Evolutionary conservation across 2,797 vertebrate genomes (phyloP).

Genomic region (Pseudocheirus occidentalis): DNA sequence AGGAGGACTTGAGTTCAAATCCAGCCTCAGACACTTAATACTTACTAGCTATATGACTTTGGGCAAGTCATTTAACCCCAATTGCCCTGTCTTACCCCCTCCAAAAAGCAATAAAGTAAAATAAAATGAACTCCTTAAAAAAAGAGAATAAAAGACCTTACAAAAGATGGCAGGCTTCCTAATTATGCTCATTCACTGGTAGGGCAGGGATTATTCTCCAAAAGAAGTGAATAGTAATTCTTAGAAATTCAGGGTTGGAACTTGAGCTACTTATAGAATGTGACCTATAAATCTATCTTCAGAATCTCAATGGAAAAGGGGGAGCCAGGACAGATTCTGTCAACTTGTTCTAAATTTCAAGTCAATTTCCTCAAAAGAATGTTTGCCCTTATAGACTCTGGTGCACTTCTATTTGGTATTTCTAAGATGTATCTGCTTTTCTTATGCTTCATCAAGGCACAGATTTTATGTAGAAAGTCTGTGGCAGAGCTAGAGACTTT

Average conservation of each 20-base stretch:
- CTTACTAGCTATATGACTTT: no score
- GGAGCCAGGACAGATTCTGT: not conserved
- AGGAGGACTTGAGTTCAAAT: no score
- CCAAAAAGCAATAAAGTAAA: no score
- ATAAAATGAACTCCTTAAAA: no score
- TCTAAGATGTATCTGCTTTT: not conserved
- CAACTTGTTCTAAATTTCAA: not conserved
- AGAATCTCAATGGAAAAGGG: not conserved
- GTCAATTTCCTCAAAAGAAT: not conserved
- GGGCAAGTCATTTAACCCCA: no score
- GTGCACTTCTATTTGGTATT: not conserved
- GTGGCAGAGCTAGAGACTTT: not conserved
- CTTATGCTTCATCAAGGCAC: not conserved
- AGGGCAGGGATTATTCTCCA: not conserved
- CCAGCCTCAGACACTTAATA: no score
- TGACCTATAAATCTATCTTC: not conserved
- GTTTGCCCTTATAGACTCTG: not conserved
- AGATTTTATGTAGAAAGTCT: not conserved
- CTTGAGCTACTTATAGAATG: not conserved
- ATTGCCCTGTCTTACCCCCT: no score
- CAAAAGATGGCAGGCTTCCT: not conserved
- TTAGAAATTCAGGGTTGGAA: not conserved
- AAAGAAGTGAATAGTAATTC: not conserved
- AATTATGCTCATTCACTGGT: not conserved
- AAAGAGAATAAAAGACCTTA: not conserved